phyloP scores from a whole-genome alignment of 2,797 vertebrate species.

The Phataginus tricuspis region DNA sequence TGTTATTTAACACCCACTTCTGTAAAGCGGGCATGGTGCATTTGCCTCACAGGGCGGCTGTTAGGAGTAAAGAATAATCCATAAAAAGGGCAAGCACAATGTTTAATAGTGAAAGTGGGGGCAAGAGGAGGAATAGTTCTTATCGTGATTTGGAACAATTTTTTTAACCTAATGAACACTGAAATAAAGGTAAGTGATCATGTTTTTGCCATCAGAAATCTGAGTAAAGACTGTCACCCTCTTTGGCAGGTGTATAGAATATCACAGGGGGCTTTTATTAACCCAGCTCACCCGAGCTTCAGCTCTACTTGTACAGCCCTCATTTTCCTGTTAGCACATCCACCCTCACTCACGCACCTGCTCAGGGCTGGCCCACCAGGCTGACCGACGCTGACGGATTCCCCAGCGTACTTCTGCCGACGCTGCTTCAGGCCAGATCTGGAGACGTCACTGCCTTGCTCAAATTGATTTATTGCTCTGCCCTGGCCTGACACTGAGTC shows the following conservation, averaged over 20 bases:
- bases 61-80: neutral
- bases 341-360: neutral
- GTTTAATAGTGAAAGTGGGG: neutral
- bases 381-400: neutral
- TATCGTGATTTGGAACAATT: neutral
- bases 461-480: neutral
- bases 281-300: neutral
- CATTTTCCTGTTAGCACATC: neutral
- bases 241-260: neutral
- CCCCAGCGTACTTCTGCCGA: neutral
- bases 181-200: neutral
- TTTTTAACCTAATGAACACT: neutral
- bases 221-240: neutral
- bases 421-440: neutral
- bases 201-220: neutral
- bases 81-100: neutral
- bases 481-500: neutral
- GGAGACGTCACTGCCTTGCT: neutral
- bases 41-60: neutral
- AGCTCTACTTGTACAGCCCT: neutral
- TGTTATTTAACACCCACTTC: neutral
- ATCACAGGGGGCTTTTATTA: accelerated
- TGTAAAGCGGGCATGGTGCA: neutral
- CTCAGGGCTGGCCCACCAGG: neutral
- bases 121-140: neutral